phyloP scores from a whole-genome alignment of 2,797 vertebrate species.

The Xiphorhynchus erythropygius region DNA sequence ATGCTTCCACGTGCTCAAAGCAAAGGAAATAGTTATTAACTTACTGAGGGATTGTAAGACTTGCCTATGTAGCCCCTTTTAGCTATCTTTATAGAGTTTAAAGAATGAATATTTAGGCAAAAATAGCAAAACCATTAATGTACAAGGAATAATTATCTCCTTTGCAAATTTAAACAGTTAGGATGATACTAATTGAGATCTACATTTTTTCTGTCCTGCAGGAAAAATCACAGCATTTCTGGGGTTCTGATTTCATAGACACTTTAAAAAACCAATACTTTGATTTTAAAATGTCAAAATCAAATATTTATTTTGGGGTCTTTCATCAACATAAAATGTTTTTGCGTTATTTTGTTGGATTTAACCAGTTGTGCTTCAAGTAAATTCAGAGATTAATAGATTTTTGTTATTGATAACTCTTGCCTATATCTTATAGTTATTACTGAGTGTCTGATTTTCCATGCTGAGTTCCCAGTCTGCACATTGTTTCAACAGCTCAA shows the following conservation, averaged over 20 bases:
- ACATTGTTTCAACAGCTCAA: neutral
- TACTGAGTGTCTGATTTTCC: neutral
- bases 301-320: neutral
- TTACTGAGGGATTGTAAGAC: neutral
- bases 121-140: neutral
- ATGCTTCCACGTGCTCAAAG: neutral
- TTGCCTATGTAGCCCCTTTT: neutral
- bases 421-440: neutral
- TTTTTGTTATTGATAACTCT: neutral
- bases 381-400: neutral
- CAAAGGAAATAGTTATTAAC: neutral
- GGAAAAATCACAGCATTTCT: neutral
- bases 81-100: neutral
- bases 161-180: neutral
- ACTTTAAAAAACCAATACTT: conserved; percentile 14
- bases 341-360: neutral
- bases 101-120: neutral
- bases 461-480: neutral
- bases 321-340: neutral
- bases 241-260: neutral
- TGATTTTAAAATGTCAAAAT: neutral
- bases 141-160: neutral
- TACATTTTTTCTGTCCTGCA: neutral
- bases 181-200: neutral
- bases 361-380: neutral